phyloP scores from a whole-genome alignment of 2,888 invertebrate genomes.

The Ariolimax columbianus region DNA sequence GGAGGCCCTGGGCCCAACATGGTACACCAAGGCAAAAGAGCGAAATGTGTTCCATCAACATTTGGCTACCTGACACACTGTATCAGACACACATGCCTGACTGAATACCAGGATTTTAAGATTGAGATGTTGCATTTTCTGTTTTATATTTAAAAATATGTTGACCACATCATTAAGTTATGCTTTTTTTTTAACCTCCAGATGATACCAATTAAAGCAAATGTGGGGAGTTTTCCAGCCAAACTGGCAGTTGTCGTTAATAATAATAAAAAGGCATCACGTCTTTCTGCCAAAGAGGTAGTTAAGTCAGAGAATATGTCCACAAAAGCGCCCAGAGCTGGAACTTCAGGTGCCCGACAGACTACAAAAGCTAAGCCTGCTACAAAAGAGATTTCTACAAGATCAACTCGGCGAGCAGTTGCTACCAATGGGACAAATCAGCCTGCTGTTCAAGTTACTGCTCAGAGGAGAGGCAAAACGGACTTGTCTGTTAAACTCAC shows the following conservation, averaged over 20 bases:
- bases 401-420: not conserved
- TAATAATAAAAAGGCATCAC: not conserved
- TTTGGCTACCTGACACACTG: too few relatives aligned
- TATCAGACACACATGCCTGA: too few relatives aligned
- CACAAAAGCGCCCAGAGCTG: not conserved
- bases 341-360: not conserved
- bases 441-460: not conserved
- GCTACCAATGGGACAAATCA: not conserved
- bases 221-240: not conserved
- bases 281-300: not conserved
- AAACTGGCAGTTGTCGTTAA: not conserved
- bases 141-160: too few relatives aligned
- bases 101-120: too few relatives aligned
- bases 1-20: too few relatives aligned
- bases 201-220: not conserved
- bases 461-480: not conserved
- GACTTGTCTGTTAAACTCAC: slow-evolving; percentile 30
- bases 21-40: too few relatives aligned
- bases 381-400: not conserved
- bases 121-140: too few relatives aligned
- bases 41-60: too few relatives aligned
- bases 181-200: not conserved
- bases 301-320: not conserved
- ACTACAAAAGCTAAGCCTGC: not conserved
- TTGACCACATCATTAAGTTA: not conserved